Evolutionary conservation across 2,797 vertebrate species (phyloP).

Genomic region (Limosa lapponica): DNA sequence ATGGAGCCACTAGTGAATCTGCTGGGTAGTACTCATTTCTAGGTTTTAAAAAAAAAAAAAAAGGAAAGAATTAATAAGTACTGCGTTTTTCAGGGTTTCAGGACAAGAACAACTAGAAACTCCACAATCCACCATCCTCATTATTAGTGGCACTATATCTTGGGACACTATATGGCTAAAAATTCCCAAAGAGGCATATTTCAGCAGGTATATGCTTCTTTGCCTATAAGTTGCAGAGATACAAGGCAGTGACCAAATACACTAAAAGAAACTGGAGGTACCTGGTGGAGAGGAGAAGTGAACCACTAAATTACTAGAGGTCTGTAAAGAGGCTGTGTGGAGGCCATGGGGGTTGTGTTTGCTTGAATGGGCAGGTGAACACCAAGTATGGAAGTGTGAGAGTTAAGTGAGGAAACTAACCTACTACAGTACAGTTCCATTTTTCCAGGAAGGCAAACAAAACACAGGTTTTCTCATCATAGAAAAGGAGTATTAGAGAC

Average conservation of each 20-base stretch:
- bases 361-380: not conserved
- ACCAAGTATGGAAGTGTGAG: not conserved
- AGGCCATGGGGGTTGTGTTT: not conserved
- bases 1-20: constrained; percentile 90
- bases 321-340: not conserved
- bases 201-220: not conserved
- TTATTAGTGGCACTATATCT: not conserved
- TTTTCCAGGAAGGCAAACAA: not conserved
- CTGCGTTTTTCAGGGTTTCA: not conserved
- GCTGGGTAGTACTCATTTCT: constrained; percentile 94
- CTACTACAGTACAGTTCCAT: not conserved
- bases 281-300: not conserved
- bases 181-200: not conserved
- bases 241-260: not conserved
- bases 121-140: not conserved
- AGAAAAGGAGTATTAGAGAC: not conserved
- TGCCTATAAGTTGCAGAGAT: not conserved
- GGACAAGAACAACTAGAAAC: not conserved
- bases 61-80: not conserved
- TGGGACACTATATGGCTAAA: not conserved
- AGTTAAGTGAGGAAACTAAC: not conserved
- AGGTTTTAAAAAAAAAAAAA: not conserved
- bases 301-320: not conserved
- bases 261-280: not conserved
- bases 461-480: not conserved